A percentile compares a stretch with the other conserved stretches of the same genome.
phyloP scores from a whole-genome alignment of 1,140 invertebrate genomes.

The Mya arenaria region DNA sequence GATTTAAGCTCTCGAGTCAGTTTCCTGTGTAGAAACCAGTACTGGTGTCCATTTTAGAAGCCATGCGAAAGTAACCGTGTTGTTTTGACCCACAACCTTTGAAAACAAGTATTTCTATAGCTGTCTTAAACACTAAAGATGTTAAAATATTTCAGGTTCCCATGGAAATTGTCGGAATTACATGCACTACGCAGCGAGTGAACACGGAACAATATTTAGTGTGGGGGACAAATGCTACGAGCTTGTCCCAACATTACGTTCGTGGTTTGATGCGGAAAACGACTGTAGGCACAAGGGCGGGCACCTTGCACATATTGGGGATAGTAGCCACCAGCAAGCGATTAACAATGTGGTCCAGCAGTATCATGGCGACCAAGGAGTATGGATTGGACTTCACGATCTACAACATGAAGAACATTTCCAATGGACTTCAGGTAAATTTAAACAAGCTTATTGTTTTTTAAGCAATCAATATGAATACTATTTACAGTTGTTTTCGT shows the following conservation, averaged over 20 bases:
- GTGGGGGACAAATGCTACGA: not conserved
- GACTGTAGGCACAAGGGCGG: slow-evolving; percentile 24
- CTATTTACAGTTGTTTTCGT: not conserved
- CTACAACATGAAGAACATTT: not conserved
- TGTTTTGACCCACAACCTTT: too few species aligned
- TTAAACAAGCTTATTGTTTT: not conserved
- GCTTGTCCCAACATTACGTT: not conserved
- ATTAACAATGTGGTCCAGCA: not conserved
- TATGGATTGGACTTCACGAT: slow-evolving; percentile 36
- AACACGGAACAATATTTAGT: not conserved
- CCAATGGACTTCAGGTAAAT: slow-evolving; percentile 30
- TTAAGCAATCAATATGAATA: not conserved
- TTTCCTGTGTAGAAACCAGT: too few species aligned
- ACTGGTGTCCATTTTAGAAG: too few species aligned
- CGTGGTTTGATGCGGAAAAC: slow-evolving; percentile 21
- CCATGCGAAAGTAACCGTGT: too few species aligned
- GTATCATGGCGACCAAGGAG: not conserved
- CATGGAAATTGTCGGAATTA: too few species aligned
- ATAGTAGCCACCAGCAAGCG: slow-evolving; percentile 10
- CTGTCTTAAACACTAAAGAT: too few species aligned
- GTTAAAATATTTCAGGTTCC: too few species aligned
- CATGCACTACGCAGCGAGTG: not conserved
- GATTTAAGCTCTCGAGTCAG: too few species aligned
- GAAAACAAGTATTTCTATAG: too few species aligned
- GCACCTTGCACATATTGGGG: slow-evolving; percentile 4